Evolutionary conservation across 2,888 invertebrate species (phyloP).

Genomic region (Netelia virgata): DNA sequence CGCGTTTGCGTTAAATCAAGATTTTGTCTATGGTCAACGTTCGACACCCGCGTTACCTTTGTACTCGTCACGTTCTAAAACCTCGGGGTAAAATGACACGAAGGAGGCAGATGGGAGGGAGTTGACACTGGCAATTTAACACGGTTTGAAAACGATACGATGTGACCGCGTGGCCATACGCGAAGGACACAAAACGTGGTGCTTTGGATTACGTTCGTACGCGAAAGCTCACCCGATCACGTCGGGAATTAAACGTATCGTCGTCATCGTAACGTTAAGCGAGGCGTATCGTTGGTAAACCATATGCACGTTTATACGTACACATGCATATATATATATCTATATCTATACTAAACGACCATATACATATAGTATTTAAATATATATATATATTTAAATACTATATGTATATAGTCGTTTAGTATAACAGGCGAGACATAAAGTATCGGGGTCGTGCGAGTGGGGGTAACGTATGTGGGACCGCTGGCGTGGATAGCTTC

Average conservation of each 20-base stretch:
- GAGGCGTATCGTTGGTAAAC: slow-evolving; percentile 34
- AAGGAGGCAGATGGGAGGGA: no score
- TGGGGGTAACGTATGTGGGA: slow-evolving; percentile 59
- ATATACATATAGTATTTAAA: neutral
- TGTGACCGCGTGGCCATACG: neutral
- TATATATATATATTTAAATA: neutral
- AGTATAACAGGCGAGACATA: slow-evolving; percentile 34
- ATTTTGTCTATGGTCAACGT: no score
- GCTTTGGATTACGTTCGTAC: slow-evolving; percentile 3
- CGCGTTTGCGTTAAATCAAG: no score
- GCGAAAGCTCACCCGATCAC: slow-evolving; percentile 36
- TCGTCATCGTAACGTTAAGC: slow-evolving; percentile 47
- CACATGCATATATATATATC: neutral
- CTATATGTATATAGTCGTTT: neutral
- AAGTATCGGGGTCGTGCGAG: slow-evolving; percentile 44
- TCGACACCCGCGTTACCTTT: no score
- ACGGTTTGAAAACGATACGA: no score
- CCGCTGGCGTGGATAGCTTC: slow-evolving; percentile 50
- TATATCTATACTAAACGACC: neutral
- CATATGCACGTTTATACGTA: neutral
- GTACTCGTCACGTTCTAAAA: no score
- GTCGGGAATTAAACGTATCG: slow-evolving; percentile 49
- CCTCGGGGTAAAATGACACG: no score
- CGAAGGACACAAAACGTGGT: neutral
- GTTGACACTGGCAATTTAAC: no score